Base-by-base conservation (phyloP, 1,140 invertebrate species). In the Drosophila ambigua region DNA sequence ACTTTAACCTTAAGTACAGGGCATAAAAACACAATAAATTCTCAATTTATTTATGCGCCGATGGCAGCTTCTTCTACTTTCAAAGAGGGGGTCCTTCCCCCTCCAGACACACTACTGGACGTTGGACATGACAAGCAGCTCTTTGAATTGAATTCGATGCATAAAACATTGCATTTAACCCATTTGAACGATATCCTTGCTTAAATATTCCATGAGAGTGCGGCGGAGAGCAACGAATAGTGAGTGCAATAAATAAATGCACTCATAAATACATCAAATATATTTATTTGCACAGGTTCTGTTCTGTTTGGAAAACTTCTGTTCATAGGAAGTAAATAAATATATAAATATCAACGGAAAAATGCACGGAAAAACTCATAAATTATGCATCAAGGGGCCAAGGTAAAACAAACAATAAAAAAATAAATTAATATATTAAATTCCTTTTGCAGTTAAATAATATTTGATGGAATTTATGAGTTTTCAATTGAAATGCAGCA, bases 131-230 rank as follows among this genome's bases (percentile, higher is more conserved):
- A 53, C 72, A 65, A 7, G 46, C 9, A 58, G 53, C 28, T 71
- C 72, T 72, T 62, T 46, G 72, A 83, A 83, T 83, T 84, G 65
- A 84, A 83, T 84, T 83, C 76, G 35, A 48, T 69, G 63, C 66
- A 69, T 69, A 48, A 69, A 68, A 57, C 63, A 69, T 69, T 68
- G 43, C 43, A 55, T 48, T 67, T 55, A 57, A 67, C 31, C 63
- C 44, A 6, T 53, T 53, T 20, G 59, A 26, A 24, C 31, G 49
- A n/a, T 31, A 13, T 26, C 8, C 61, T 24, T 68, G 23, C 50
- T 67, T 69, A 28, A 69, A 69, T 69, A 69, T 69, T 68, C 67
- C 55, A 69, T 57, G 50, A 45, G 26, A 41, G 35, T 45, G 26
- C 20, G 41, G 43, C 39, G 35, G 35, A 39, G 41, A 67, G 13